Conservation (phyloP, 2,888 invertebrate genomes). For the Amiota mariae region DNA sequence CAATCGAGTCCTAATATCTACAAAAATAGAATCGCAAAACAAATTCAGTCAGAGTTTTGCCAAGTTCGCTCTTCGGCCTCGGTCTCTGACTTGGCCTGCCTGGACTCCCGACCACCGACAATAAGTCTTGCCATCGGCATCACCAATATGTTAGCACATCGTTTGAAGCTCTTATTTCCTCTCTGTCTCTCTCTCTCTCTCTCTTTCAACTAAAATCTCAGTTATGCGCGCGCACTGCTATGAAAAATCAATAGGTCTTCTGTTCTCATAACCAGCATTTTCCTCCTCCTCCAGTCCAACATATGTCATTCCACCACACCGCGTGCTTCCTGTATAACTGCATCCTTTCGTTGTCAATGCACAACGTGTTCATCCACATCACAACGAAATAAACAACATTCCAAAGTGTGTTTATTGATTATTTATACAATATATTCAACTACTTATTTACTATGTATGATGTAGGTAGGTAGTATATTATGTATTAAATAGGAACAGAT, state of each 20-base stretch:
- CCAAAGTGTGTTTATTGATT: slow-evolving; percentile 22
- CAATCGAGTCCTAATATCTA: slow-evolving; percentile 9
- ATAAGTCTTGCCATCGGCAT: slow-evolving; percentile 44
- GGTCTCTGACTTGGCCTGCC: slow-evolving; percentile 37
- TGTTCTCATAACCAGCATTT: slow-evolving; percentile 43
- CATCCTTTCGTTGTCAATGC: neutral
- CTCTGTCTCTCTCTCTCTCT: slow-evolving; percentile 14
- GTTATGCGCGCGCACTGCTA: slow-evolving; percentile 67
- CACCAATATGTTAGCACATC: slow-evolving; percentile 11
- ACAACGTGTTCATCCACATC: slow-evolving; percentile 23
- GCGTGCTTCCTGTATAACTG: neutral
- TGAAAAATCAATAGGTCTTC: slow-evolving; percentile 61
- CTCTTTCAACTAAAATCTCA: slow-evolving; percentile 60
- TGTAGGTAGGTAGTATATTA: too few species aligned
- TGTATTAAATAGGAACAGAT: too few species aligned
- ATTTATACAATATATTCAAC: neutral
- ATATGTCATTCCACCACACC: neutral
- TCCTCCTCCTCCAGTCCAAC: slow-evolving; percentile 19
- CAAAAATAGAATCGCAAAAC: slow-evolving; percentile 12
- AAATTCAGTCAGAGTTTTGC: slow-evolving; percentile 15
- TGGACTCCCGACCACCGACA: slow-evolving; percentile 64
- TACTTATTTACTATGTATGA: too few species aligned
- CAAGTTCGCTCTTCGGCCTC: neutral
- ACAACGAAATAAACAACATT: slow-evolving; percentile 19
- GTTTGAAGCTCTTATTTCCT: slow-evolving; percentile 12